Evolutionary conservation across 2,888 invertebrate species (phyloP), one percentile per base, ranked within the genome.

Genomic region (Scaptomyza caliginosa): DNA sequence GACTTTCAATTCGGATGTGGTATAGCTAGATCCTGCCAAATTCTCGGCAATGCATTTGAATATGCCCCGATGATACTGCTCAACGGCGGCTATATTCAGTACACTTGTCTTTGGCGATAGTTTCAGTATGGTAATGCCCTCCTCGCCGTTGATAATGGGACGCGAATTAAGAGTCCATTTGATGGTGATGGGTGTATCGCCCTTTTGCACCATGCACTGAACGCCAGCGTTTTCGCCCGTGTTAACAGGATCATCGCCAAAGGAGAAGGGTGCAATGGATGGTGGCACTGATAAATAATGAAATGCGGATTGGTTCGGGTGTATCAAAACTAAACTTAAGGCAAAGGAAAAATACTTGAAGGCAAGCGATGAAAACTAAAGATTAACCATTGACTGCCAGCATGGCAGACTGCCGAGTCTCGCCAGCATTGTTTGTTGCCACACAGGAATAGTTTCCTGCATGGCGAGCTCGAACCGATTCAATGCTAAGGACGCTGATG

Each of bases 141-240:
- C 92, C 74, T 93, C 93, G 80, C 92, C 92, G 71, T 90, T 92
- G 68, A 86, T 92, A 79, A 89, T 91, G 62, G 86, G 91, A 3
- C 88, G 78, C 3, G 92, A 92, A 74, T 93, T 93, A 42, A 93
- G 92, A 46, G 92, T 94, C 96, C 96, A 97, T 49, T 93, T 93
- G 62, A 97, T 95, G 69, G 93, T 93, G 58, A 97, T 92, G 23
- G 97, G 97, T 70, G 94, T 91, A 90, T 97, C 97, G 49, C 97
- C 96, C 90, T 95, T 95, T 67, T 93, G 93, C 30, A 95, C 94
- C 83, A 94, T 94, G 90, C 96, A 96, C 65, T 94, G 93, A 11
- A 94, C 93, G 39, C 95, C 94, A 30, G 94, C 93, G 89, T 93
- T 93, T 83, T 95, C 95, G 57, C 95, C 95, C 55, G 94, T 94